Evolutionary conservation across 2,797 vertebrate species (phyloP), one percentile per base, ranked within the genome.

Genomic region (Pyrocephalus nanus): DNA sequence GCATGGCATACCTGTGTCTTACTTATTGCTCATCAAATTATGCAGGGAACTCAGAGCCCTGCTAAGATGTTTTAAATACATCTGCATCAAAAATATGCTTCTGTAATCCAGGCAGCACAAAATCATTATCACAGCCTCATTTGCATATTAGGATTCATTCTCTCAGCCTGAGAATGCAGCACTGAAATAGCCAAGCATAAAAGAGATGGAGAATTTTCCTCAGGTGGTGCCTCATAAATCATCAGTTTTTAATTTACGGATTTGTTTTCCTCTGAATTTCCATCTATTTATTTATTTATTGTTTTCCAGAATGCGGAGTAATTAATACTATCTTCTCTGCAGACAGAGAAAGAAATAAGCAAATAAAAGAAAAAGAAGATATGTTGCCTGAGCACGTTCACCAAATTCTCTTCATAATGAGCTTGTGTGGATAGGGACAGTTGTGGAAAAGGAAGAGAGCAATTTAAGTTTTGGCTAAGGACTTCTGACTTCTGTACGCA

Each of bases 21-120:
- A 92, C 95, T 96, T 95, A 93, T 38, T 94, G 95, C 88, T 95
- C 91, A 78, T 90, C 96, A 93, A 90, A 97, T 96, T 96, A 97
- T 92, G 86, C 86, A 93, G 61, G 65, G 88, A 92, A 86, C 88
- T 86, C 73, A 67, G 81, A 96, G 89, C 61, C 51, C 77, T 82
- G 86, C 78, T 94, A 95, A 94, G 78, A 81, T 65, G 74, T 86
- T 92, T 96, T 95, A 96, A 97, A 96, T 93, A 96, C 15, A 7
- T 36, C 78, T 11, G 70, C 81, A 95, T 93, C 93, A 86, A 80
- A 97, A 95, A 92, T 82, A 84, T 3, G 15, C 78, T 95, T 89
- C 82, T 88, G 77, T 92, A 95, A 97, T 95, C 79, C 91, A 94
- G 79, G 95, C 91, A 94, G 94, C 73, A 92, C 38, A 96, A 94